Conservation (phyloP, 2,797 vertebrate species). For the Morus bassanus region DNA sequence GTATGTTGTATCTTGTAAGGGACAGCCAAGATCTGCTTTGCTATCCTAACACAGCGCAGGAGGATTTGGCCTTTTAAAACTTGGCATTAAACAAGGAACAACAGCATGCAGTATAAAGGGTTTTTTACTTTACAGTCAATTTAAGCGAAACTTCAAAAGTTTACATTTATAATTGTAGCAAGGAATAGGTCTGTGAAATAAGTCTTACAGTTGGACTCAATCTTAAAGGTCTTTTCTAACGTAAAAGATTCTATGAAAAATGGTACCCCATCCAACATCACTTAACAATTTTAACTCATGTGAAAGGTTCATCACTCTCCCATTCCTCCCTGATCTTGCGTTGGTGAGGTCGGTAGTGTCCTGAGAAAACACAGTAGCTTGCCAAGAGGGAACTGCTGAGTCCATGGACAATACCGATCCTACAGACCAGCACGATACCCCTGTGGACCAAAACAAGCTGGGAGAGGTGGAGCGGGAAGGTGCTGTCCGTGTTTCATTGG, state of each 20-base stretch:
- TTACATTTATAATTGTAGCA: background rate
- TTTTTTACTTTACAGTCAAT: background rate
- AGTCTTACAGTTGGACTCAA: background rate
- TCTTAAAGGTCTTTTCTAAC: background rate
- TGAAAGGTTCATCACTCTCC: background rate
- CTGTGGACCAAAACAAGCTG: rapidly evolving
- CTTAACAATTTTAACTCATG: rapidly evolving
- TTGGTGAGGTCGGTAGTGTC: rapidly evolving
- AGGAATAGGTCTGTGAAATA: rapidly evolving
- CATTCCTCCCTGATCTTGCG: rapidly evolving
- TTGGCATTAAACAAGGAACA: background rate
- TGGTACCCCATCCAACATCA: background rate
- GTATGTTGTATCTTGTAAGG: background rate
- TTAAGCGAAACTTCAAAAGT: background rate
- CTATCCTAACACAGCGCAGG: rapidly evolving
- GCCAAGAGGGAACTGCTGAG: background rate
- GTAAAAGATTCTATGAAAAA: rapidly evolving
- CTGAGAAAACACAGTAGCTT: background rate
- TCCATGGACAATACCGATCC: rapidly evolving
- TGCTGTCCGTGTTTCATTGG: rapidly evolving
- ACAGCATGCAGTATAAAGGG: rapidly evolving
- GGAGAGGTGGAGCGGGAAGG: rapidly evolving
- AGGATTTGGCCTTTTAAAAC: background rate
- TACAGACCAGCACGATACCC: rapidly evolving
- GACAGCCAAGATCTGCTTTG: background rate